Evolutionary conservation across 2,797 vertebrate genomes (phyloP), one percentile per base, ranked within the genome.

Genomic region (Lepus townsendii): DNA sequence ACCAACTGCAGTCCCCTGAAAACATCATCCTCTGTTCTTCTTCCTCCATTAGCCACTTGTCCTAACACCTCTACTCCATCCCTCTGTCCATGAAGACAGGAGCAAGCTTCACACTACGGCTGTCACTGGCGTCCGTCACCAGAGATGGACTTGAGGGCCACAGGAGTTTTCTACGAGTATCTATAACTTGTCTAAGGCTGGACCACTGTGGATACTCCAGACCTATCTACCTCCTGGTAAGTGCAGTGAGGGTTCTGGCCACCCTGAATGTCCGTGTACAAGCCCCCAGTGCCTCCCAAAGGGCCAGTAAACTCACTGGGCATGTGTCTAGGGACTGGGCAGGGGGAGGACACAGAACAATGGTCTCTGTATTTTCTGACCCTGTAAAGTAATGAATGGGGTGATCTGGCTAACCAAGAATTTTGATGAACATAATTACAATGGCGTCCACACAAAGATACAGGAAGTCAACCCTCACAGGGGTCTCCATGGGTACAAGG

Each of bases 341-440:
- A 8, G 84, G 68, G 27, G 85, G 79, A 89, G 72, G 32, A 77
- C 94, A 88, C 47, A 80, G 82, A 96, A 96, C 88, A 96, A 93
- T 85, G 13, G 26, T 75, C 72, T 92, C 95, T 87, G 75, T 94
- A 60, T 96, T 94, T 94, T 94, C 94, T 88, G 77, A 92, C 60
- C 90, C 77, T 73, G 30, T 54, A 52, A 92, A 92, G 90, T 73
- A 93, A 94, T 3, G 78, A 93, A 95, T 3, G 32, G 72, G 80
- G 77, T 95, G 94, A 94, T 95, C 94, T 96, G 80, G 90, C 19
- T 72, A 75, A 57, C 73, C 73, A 92, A 82, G 94, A 96, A 94
- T 95, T 95, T 95, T 90, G 94, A 96, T 95, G 63, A 95, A 83
- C 82, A 73, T 73, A 82, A 86, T 95, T 92, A 94, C 73, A 93